Evolutionary conservation across 2,888 invertebrate genomes (phyloP).

Genomic region (Pterobdella sp.): DNA sequence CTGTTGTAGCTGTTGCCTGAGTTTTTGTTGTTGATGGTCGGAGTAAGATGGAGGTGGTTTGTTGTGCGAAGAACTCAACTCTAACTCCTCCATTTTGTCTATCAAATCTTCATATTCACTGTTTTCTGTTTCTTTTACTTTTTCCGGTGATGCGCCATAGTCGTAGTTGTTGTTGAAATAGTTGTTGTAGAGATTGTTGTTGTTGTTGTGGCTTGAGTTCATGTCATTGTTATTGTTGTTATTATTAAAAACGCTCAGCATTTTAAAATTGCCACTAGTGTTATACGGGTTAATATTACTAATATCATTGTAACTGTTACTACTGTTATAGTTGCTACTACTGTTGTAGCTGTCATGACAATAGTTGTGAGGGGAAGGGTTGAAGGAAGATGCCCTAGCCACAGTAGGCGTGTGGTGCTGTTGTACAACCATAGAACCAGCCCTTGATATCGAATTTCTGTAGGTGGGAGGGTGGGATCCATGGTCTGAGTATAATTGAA

Average conservation of each 20-base stretch:
- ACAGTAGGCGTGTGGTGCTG: not conserved
- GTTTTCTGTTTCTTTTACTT: not conserved
- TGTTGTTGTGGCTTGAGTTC: not conserved
- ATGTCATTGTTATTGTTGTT: not conserved
- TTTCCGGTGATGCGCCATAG: not conserved
- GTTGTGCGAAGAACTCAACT: not conserved
- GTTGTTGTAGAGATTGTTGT: not conserved
- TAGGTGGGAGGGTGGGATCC: too few relatives aligned
- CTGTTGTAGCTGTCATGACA: not conserved
- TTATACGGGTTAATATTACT: not conserved
- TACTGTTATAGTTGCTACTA: not conserved
- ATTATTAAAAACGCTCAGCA: not conserved
- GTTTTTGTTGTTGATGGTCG: not conserved
- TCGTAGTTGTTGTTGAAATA: not conserved
- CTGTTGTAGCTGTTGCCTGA: not conserved
- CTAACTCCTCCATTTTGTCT: not conserved
- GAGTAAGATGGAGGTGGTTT: constrained; percentile 6
- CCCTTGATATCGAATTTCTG: not conserved
- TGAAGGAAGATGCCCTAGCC: constrained; percentile 1
- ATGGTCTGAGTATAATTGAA: too few relatives aligned
- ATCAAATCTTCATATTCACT: not conserved
- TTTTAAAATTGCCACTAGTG: not conserved
- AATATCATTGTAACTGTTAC: not conserved
- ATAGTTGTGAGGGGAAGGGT: not conserved
- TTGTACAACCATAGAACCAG: not conserved